phyloP scores from a whole-genome alignment of 1,140 invertebrate species.

The Idris sp. region DNA sequence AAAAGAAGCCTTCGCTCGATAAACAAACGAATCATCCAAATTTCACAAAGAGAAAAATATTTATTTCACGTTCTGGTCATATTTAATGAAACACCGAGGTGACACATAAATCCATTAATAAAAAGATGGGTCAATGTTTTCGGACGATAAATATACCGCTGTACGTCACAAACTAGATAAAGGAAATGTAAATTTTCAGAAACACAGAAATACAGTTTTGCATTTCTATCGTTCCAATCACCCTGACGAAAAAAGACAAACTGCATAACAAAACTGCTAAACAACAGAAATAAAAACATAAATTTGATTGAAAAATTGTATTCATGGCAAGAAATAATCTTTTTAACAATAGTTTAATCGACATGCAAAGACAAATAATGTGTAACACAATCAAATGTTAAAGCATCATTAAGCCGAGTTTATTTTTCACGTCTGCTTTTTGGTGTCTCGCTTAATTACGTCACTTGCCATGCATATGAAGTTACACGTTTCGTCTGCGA shows the following conservation, averaged over 20 bases:
- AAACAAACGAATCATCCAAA: conserved; percentile 30
- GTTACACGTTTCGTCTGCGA: conserved; percentile 19
- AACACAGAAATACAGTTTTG: no score
- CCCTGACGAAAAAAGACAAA: no score
- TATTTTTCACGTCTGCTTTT: conserved; percentile 36
- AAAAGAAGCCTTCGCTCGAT: conserved; percentile 24
- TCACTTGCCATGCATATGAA: conserved; percentile 45
- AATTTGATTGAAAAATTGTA: no score
- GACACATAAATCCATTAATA: conserved; percentile 18
- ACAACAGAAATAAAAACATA: no score
- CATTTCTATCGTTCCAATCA: no score
- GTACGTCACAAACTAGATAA: neutral
- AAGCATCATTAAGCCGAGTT: no score
- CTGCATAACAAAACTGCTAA: no score
- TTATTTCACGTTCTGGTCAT: conserved; percentile 13
- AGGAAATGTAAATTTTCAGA: no score
- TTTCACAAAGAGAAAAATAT: conserved; percentile 18
- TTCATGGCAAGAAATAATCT: no score
- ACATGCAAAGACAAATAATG: no score
- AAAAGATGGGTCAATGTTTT: conserved; percentile 20
- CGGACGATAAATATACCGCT: conserved; percentile 9
- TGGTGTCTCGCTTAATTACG: conserved; percentile 27
- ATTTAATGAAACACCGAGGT: conserved; percentile 17
- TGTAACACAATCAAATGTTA: no score
- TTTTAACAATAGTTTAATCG: no score